Base-by-base conservation (phyloP, 2,797 vertebrate genomes). In the Staurois parvus region DNA sequence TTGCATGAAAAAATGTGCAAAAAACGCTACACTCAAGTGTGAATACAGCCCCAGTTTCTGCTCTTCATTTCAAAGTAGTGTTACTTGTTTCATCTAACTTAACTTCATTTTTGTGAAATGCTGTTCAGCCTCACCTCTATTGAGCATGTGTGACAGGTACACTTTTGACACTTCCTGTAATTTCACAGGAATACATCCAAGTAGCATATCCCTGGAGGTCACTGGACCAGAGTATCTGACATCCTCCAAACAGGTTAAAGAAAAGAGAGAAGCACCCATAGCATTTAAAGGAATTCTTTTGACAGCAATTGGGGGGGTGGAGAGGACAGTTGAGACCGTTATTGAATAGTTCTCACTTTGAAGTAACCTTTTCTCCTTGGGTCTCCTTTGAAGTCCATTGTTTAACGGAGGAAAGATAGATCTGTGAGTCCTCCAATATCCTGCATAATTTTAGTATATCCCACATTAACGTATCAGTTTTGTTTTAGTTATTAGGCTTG, bases 301-400 rank as follows among this genome's bases (percentile, higher is more conserved):
- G 74, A 8, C 30, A 74, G 69, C 8, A 2, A 13, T 9, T n/a
- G n/a, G n/a, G 17, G 70, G 67, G 48, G 30, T 8, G 7, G 52
- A 59, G 34, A 75, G 75, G 28, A 6, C 74, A 29, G 45, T 34
- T 21, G 19, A 84, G 76, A 26, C 26, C 75, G 67, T 70, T 67
- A 62, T 77, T 84, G 32, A 80, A n/a, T 1, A 67, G 15, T 40
- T 62, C 24, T 66, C 52, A 37, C 83, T 78, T 78, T 84, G 83
- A 79, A 66, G 70, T 79, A 62, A 48, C 56, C 52, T 79, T 77
- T 76, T 78, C 52, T 72, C 34, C 30, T 64, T 48, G 2, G 19
- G 48, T 56, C 15, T 34, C 72, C 45, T 79, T 80, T 85, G 76
- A 85, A 74, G 77, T 73, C 32, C 19, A 30, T 11, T 77, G 75